Percentiles rank a stretch among this genome's conserved stretches.
These are phyloP conservation scores for Dolichallabes microphthalmus DNA, from an alignment of 2,113 vertebrate species.

Conservation along the genomic window DNA sequence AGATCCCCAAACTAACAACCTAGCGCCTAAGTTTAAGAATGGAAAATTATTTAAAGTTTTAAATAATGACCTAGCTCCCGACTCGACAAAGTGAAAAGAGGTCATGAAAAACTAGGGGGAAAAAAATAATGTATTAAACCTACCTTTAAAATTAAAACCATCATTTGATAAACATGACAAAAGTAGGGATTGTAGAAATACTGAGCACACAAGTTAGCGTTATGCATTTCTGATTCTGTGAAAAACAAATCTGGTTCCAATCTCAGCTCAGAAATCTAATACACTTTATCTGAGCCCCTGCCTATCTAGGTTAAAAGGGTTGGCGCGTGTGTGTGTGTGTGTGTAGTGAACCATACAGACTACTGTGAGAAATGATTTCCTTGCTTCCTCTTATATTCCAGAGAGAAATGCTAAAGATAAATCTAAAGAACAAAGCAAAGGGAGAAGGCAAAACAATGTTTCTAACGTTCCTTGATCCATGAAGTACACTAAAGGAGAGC, in stretches of 20 bases:
- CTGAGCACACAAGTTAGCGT: neutral
- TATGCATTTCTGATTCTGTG: neutral
- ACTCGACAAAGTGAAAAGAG: neutral
- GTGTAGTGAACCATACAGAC: neutral
- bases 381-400: neutral
- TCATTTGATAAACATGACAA: neutral
- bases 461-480: neutral
- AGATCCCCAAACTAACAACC: too few relatives aligned
- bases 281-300: neutral
- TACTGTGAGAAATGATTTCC: neutral
- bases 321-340: neutral
- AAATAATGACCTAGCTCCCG: neutral
- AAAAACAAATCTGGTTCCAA: neutral
- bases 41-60: neutral
- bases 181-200: too few relatives aligned
- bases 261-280: neutral
- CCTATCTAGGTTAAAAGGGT: neutral
- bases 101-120: neutral
- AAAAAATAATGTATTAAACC: neutral
- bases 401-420: neutral
- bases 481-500: slow-evolving; percentile 5
- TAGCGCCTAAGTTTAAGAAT: neutral
- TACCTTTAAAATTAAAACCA: neutral
- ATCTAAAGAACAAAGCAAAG: neutral
- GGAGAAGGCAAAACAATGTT: neutral